Conservation (phyloP, 2,888 invertebrate genomes). For the Halictus ligatus region DNA sequence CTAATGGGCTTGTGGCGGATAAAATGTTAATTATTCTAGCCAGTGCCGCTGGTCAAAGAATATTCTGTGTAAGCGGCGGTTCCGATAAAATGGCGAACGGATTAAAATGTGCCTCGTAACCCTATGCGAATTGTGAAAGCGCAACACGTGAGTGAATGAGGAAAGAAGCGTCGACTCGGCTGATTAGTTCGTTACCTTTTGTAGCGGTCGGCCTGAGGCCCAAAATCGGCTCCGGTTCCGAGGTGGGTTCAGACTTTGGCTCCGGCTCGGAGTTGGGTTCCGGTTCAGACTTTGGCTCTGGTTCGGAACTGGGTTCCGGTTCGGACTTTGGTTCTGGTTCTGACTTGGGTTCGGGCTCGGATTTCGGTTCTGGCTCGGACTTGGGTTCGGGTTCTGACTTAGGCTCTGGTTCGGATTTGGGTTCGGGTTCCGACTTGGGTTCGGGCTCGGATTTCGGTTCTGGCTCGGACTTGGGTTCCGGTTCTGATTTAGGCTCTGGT, state of each 20-base stretch:
- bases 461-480: constrained; percentile 78
- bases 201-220: constrained; percentile 77
- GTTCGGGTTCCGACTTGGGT: constrained; percentile 83
- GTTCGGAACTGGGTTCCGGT: constrained; percentile 83
- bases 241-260: constrained; percentile 82
- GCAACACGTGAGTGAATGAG: constrained; percentile 45
- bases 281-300: constrained; percentile 82
- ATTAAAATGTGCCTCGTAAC: constrained; percentile 14
- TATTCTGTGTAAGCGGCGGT: background rate
- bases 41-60: background rate
- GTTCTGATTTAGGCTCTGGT: constrained; percentile 83
- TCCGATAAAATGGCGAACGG: background rate
- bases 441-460: constrained; percentile 84
- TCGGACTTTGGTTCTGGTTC: constrained; percentile 72
- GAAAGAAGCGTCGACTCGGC: constrained; percentile 57
- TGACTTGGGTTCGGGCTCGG: constrained; percentile 83
- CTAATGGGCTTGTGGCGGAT: background rate
- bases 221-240: constrained; percentile 79
- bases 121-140: constrained; percentile 47
- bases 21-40: background rate
- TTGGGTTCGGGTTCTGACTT: constrained; percentile 81
- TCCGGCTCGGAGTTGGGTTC: constrained; percentile 84
- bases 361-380: constrained; percentile 78
- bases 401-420: constrained; percentile 78
- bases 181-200: constrained; percentile 78